Conservation (phyloP, 2,888 invertebrate species). For the Dione vanillae region DNA sequence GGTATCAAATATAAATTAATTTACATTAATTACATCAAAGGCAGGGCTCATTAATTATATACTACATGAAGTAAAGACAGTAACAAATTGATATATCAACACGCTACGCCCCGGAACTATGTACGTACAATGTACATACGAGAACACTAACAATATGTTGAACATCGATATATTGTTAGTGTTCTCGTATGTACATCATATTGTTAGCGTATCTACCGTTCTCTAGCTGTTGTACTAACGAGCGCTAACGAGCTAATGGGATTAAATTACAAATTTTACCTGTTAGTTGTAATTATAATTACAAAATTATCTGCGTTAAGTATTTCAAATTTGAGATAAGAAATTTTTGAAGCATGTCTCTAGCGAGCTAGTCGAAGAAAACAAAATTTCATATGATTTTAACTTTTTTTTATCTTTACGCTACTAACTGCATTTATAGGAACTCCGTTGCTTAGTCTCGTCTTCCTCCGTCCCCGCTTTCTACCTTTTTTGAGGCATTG, state of each 20-base stretch:
- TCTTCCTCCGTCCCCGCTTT: no score
- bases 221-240: no score
- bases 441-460: no score
- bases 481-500: no score
- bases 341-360: no score
- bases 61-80: not conserved
- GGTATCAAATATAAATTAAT: not conserved
- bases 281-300: not conserved
- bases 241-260: not conserved
- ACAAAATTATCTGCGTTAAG: not conserved
- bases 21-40: not conserved
- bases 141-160: not conserved
- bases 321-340: no score
- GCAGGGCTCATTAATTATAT: slow-evolving; percentile 7
- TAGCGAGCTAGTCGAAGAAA: no score
- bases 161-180: not conserved
- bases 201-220: not conserved
- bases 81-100: slow-evolving; percentile 14
- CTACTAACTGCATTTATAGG: no score
- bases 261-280: not conserved
- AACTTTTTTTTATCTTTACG: no score
- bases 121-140: not conserved
- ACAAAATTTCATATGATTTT: no score
- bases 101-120: slow-evolving; percentile 5
- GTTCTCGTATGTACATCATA: no score